Conservation (phyloP, 2,888 invertebrate genomes). For the Drosophila pseudotalamancana region DNA sequence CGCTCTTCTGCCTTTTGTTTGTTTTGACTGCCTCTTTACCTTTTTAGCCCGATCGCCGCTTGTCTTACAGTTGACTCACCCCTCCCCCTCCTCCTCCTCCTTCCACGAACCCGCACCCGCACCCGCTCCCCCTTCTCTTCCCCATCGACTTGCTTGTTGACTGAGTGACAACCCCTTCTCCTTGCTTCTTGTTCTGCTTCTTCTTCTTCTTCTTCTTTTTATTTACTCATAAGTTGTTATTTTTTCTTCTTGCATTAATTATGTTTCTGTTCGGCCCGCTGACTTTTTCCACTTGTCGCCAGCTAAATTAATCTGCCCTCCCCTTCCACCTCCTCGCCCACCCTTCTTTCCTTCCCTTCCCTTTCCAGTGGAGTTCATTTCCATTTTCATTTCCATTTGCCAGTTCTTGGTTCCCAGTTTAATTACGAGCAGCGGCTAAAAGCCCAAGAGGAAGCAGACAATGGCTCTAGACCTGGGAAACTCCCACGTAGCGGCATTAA, state of each 20-base stretch:
- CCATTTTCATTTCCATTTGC: constrained; percentile 16
- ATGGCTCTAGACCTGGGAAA: constrained; percentile 45
- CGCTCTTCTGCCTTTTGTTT: neutral
- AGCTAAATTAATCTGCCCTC: constrained; percentile 57
- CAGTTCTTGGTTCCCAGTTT: constrained; percentile 29
- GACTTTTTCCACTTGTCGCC: constrained; percentile 60
- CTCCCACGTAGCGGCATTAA: constrained; percentile 60
- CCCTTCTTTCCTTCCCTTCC: neutral
- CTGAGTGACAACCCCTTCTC: constrained; percentile 10
- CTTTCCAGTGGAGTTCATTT: neutral
- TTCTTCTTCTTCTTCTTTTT: neutral
- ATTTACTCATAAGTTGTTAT: constrained; percentile 36
- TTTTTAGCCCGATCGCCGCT: constrained; percentile 32
- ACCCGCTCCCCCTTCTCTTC: constrained; percentile 22
- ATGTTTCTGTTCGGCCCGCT: constrained; percentile 25
- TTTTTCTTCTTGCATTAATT: constrained; percentile 51
- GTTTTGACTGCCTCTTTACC: too few relatives aligned
- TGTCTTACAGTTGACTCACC: constrained; percentile 48
- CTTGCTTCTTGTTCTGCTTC: constrained; percentile 1
- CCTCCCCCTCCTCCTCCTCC: constrained; percentile 40
- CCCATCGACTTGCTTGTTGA: constrained; percentile 52
- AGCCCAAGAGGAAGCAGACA: constrained; percentile 33
- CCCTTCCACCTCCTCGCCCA: constrained; percentile 6
- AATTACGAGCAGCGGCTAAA: constrained; percentile 57
- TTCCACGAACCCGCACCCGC: constrained; percentile 5